A percentile compares a stretch with the other conserved stretches of the same genome.
Evolutionary conservation across 2,888 invertebrate genomes (phyloP).

Genomic region (Eupithecia subfuscata): DNA sequence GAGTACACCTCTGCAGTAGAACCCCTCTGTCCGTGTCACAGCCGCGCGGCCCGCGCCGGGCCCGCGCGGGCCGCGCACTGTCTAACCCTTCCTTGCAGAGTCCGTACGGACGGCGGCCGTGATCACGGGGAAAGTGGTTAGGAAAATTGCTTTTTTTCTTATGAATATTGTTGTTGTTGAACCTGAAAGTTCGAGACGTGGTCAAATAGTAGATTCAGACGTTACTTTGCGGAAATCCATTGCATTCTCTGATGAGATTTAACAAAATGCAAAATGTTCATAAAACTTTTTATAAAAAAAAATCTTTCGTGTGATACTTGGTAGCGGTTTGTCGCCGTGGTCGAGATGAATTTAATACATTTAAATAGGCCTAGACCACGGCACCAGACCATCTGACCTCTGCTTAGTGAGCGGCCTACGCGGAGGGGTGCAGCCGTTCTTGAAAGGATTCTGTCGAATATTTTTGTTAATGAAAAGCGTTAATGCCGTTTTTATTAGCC

Average conservation of each 20-base stretch:
- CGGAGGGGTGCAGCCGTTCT: constrained; percentile 37
- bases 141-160: not conserved
- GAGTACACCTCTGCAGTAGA: not conserved
- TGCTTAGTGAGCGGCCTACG: constrained; percentile 1
- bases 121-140: not conserved
- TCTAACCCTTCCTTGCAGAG: constrained; percentile 65
- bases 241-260: too few relatives aligned
- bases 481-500: constrained; percentile 39
- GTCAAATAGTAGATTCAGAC: not conserved
- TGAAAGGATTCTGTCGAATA: constrained; percentile 39
- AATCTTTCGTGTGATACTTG: not conserved
- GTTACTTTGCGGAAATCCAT: too few relatives aligned
- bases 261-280: too few relatives aligned
- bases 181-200: not conserved
- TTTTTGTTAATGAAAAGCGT: constrained; percentile 49
- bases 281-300: too few relatives aligned
- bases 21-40: constrained; percentile 52
- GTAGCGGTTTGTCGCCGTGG: not conserved
- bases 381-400: not conserved
- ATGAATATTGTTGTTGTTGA: not conserved
- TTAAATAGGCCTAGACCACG: not conserved
- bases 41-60: constrained; percentile 49
- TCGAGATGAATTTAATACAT: not conserved
- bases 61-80: constrained; percentile 51
- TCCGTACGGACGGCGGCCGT: not conserved